Evolutionary conservation across 2,888 invertebrate species (phyloP).

Genomic region (Mycogona germanica): DNA sequence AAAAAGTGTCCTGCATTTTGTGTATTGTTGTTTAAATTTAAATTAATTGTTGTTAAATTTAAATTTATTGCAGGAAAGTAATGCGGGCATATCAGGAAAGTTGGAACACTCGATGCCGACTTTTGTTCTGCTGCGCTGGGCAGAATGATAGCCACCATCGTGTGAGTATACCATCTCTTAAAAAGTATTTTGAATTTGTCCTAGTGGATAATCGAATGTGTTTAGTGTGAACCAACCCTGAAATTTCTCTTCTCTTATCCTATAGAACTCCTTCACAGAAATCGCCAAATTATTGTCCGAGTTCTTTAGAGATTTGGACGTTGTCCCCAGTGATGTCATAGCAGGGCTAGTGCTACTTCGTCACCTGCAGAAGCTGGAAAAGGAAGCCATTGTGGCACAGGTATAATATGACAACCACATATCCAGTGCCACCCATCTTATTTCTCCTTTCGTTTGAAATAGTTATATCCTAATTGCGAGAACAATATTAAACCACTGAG

Average conservation of each 20-base stretch:
- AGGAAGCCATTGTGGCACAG: constrained; percentile 48
- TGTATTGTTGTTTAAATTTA: too few species aligned
- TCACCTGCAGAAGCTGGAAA: constrained; percentile 64
- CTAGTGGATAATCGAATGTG: too few species aligned
- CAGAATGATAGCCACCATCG: constrained; percentile 58
- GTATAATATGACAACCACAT: constrained; percentile 30
- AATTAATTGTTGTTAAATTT: neutral
- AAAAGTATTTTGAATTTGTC: too few species aligned
- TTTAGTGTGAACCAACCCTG: neutral
- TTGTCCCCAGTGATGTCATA: constrained; percentile 75
- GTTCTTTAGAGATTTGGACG: constrained; percentile 76
- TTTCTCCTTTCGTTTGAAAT: neutral
- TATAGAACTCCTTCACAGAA: constrained; percentile 68
- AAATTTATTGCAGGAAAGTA: constrained; percentile 52
- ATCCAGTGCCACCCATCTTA: too few species aligned
- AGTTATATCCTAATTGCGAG: neutral
- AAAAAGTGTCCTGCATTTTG: too few species aligned
- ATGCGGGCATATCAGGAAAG: constrained; percentile 74
- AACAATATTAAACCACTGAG: neutral
- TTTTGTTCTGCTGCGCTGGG: constrained; percentile 70
- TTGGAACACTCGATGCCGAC: constrained; percentile 69
- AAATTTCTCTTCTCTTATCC: constrained; percentile 7
- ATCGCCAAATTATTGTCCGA: constrained; percentile 70
- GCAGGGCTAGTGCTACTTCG: constrained; percentile 68
- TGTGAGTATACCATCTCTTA: constrained; percentile 34